Conservation (phyloP, 2,797 vertebrate species). For the Leptatherina wallacei region DNA sequence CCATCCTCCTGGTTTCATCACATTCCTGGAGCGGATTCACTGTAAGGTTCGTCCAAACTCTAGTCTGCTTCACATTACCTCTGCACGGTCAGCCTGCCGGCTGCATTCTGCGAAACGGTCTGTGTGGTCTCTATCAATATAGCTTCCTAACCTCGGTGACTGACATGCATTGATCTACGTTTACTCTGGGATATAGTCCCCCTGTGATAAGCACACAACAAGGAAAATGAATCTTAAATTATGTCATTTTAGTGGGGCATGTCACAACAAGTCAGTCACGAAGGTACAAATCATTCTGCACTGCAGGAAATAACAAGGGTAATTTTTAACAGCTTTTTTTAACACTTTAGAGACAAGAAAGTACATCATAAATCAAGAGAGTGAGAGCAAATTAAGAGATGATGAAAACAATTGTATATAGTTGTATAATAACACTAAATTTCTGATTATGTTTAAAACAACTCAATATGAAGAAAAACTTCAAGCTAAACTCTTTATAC, state of each 20-base stretch:
- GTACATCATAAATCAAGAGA: neutral
- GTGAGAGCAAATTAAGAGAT: neutral
- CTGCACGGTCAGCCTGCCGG: slow-evolving; percentile 41
- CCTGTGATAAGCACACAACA: neutral
- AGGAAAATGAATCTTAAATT: neutral
- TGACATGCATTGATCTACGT: slow-evolving; percentile 38
- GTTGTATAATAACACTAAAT: neutral
- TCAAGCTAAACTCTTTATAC: neutral
- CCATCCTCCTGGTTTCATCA: slow-evolving; percentile 38
- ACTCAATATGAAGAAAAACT: neutral
- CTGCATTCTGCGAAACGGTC: slow-evolving; percentile 26
- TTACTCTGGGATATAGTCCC: slow-evolving; percentile 22
- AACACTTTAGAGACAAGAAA: neutral
- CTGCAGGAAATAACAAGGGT: neutral
- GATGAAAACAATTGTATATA: too few species aligned
- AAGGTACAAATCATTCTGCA: neutral
- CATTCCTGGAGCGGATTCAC: slow-evolving; percentile 16
- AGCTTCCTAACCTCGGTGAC: slow-evolving; percentile 33
- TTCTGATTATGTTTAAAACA: neutral
- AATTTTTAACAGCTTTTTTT: neutral
- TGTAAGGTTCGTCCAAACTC: slow-evolving; percentile 36
- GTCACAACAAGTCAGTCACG: neutral
- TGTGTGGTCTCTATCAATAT: slow-evolving; percentile 59
- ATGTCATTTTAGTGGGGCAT: neutral
- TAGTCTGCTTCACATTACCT: slow-evolving; percentile 52